These are phyloP conservation scores for Saccostrea echinata DNA, from an alignment of 1,140 invertebrate genomes.

Conservation along the genomic window DNA sequence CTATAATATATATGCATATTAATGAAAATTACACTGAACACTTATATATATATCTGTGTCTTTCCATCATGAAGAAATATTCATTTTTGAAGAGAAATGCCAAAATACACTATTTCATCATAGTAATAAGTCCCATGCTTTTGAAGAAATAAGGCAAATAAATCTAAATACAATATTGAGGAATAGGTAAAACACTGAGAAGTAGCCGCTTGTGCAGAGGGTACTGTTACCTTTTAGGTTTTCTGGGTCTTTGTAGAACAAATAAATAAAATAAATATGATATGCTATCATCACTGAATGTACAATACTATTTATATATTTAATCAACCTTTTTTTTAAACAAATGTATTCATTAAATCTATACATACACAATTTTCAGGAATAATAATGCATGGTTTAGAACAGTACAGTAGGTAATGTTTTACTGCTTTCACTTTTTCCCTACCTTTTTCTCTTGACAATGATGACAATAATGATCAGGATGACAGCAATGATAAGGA, in stretches of 20 bases:
- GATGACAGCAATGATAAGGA: conserved; percentile 57
- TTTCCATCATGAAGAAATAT: too few relatives aligned
- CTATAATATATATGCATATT: too few relatives aligned
- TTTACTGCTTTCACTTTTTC: background rate
- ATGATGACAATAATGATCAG: conserved; percentile 54
- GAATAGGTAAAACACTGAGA: background rate
- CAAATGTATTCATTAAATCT: background rate
- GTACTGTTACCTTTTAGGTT: background rate
- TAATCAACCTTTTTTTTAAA: background rate
- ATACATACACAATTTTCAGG: background rate
- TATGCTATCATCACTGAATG: background rate
- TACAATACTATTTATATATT: background rate
- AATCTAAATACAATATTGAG: conserved; percentile 19
- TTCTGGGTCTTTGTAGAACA: background rate
- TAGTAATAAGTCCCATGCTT: background rate
- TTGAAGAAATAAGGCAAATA: background rate
- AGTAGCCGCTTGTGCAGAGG: background rate
- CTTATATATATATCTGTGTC: too few relatives aligned
- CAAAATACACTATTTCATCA: background rate
- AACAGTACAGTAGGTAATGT: background rate
- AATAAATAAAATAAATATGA: background rate
- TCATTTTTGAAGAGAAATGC: too few relatives aligned
- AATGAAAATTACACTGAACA: too few relatives aligned
- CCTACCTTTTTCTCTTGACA: conserved; percentile 61
- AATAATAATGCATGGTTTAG: background rate